Conservation (phyloP, 2,888 invertebrate species). For the Drosophila acutilabella region DNA sequence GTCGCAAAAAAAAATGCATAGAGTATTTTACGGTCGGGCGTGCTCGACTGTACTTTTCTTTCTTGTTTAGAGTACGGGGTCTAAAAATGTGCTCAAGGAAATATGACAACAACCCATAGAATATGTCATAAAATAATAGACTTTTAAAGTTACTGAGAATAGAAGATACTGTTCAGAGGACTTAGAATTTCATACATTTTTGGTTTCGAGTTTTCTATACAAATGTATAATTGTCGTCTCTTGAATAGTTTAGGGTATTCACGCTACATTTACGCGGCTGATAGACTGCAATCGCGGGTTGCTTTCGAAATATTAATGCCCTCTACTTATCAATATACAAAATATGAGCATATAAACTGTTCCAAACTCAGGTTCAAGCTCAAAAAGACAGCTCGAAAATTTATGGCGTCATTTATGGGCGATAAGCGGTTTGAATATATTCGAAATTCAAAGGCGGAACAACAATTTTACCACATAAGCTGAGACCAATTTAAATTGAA, state of each 20-base stretch:
- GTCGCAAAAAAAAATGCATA: no score
- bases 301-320: constrained; percentile 30
- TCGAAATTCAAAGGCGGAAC: constrained; percentile 22
- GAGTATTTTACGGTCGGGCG: no score
- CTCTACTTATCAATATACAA: constrained; percentile 54
- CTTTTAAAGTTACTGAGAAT: constrained; percentile 10
- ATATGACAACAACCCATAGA: constrained; percentile 27
- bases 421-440: constrained; percentile 57
- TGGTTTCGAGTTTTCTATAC: not conserved
- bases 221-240: not conserved
- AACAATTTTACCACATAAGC: constrained; percentile 10
- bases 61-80: no score
- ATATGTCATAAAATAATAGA: constrained; percentile 57
- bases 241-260: not conserved
- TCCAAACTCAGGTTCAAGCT: constrained; percentile 65
- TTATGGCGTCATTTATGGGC: constrained; percentile 64
- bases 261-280: no score
- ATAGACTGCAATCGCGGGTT: constrained; percentile 1
- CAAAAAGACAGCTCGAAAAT: constrained; percentile 56
- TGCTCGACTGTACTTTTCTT: no score
- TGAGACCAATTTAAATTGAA: constrained; percentile 65
- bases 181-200: constrained; percentile 4
- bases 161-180: constrained; percentile 18
- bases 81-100: constrained; percentile 20
- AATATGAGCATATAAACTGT: constrained; percentile 45